Evolutionary conservation across 1,140 invertebrate genomes (phyloP).

Genomic region (Drosophila rufa): DNA sequence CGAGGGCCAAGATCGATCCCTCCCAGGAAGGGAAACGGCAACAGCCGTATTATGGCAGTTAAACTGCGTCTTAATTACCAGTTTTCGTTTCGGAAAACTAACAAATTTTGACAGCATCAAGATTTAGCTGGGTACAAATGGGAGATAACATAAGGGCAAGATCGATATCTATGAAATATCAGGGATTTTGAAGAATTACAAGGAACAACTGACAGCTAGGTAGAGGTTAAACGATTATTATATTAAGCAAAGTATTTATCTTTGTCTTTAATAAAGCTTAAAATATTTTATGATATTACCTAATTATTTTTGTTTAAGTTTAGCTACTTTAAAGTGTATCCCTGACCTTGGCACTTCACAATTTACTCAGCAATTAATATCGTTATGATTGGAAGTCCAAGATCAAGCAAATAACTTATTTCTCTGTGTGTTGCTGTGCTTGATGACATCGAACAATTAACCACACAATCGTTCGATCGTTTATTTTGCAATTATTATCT

Average conservation of each 20-base stretch:
- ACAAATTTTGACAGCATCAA: conserved; percentile 54
- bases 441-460: conserved; percentile 47
- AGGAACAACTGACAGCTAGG: not conserved
- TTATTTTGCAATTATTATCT: conserved; percentile 67
- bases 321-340: not conserved
- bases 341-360: conserved; percentile 6
- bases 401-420: conserved; percentile 12
- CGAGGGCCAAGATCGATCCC: conserved; percentile 8
- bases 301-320: not conserved
- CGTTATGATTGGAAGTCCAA: conserved; percentile 23
- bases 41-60: conserved; percentile 32
- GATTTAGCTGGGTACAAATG: conserved; percentile 36
- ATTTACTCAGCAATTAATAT: conserved; percentile 4
- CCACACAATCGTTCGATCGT: conserved; percentile 30
- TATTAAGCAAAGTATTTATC: not conserved
- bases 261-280: not conserved
- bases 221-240: not conserved
- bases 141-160: conserved; percentile 2
- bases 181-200: conserved; percentile 2
- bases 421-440: conserved; percentile 22
- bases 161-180: not conserved
- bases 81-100: conserved; percentile 50
- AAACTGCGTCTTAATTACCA: conserved; percentile 38
- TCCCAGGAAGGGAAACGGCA: conserved; percentile 6
- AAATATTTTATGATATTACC: too few relatives aligned